Base-by-base conservation (phyloP, 2,113 vertebrate genomes). In the Lampris incognitus region DNA sequence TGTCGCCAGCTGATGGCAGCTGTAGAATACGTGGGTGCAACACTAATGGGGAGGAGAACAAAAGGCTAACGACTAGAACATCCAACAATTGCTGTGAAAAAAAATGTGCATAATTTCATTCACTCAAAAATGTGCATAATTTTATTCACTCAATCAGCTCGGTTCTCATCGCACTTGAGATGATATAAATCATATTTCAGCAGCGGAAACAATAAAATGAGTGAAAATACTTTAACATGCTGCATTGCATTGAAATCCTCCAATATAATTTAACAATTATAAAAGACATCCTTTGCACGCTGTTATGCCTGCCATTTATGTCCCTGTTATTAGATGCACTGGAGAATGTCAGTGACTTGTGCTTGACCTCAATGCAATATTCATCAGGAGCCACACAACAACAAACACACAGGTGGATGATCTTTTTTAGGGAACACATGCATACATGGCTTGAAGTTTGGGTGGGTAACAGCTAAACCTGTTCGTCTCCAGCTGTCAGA, bases 351-450 rank as follows among this genome's bases (percentile, higher is more conserved):
- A 77, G 49, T 65, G 78, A 13, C 81, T 85, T 86, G 66, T 49
- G 79, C 84, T 85, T 87, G 76, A 89, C 76, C 68, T 38, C 57
- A 78, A 85, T 88, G 6, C 66, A 90, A 83, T 70, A 89, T 82
- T 79, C 57, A 87, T 9, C 42, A 56, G 37, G 54, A 58, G 13
- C 48, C 13, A 57, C 49, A 52, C 6, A 57, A 36, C 41, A 66
- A 73, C 74, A 73, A 6, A 51, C 66, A 11, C 55, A 72, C 41
- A 77, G 60, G 50, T 62, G 37, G 24, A 59, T 40, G 40, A 40
- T 7, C 42, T 75, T 72, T 75, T 72, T 58, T 67, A 39, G 44
- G 40, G 10, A 59, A 50, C 13, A 64, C 57, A 82, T 64, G 59
- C 58, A 84, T 57, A 71, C 84, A 60, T 80, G 74, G 39, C 57